Evolutionary conservation across 2,797 vertebrate species (phyloP), one percentile per base, ranked within the genome.

Genomic region (Chelmon rostratus): DNA sequence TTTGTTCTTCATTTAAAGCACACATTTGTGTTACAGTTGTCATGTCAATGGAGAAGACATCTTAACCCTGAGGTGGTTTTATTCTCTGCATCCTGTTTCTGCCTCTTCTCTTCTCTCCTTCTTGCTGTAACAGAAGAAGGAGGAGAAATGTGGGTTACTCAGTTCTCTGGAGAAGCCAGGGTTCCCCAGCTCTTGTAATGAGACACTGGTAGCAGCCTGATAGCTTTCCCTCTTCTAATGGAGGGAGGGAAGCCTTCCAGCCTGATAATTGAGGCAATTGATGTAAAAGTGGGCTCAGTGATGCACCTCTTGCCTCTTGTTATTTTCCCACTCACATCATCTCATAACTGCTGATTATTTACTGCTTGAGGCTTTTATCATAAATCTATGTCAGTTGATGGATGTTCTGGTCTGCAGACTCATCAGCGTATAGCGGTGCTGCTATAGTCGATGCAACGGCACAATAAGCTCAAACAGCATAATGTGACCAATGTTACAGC

Each of bases 81-180:
- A 59, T 16, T 2, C 4, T 21, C 23, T 68, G 9, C 16, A 21
- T 40, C 23, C 25, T 35, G n/a, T 46, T 25, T 42, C 38, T 7
- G 6, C 49, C 33, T 64, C 31, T 21, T 15, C 6, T 18, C 15
- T 63, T 38, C 1, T 23, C 61, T 64, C 12, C 11, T 15, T 2
- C 47, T 70, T 0, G 6, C 59, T 38, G 75, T 44, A 69, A 58
- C 49, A 38, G 67, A 61, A 59, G 73, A 75, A 53, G 68, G 73
- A 84, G 62, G 65, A 82, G 37, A 68, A 64, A 89, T 87, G 85
- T 84, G 88, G 89, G 89, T 92, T 83, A 81, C 46, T 9, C 18
- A 0, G 61, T 33, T 76, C 83, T 85, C 65, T 67, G 77, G 76
- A 88, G 86, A 12, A 78, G 54, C 38, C 59, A 28, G 79, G 78